Base-by-base conservation (phyloP, 2,888 invertebrate species). In the Belgica antarctica region DNA sequence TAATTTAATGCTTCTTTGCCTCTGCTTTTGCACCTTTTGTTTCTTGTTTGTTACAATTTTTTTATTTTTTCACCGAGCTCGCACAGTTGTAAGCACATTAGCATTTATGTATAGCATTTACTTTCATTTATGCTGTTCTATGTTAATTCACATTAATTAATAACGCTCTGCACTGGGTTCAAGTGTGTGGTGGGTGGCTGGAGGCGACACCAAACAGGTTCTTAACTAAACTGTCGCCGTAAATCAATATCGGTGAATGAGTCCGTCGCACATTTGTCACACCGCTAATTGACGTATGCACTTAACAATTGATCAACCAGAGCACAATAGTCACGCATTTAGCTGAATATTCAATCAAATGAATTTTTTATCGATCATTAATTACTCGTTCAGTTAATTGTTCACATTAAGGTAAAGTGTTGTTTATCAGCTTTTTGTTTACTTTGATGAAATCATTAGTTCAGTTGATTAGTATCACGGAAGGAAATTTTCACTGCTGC, bases 71-170 rank as follows among this genome's bases (percentile, higher is more conserved):
- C 52, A 41, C 22, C 52, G 57, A 47, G 68, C 68, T 68, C 68
- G 34, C 68, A 68, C 57, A 68, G n/a, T 68, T 57, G 57, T 68
- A 68, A 68, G 24, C 68, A 68, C 57, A 68, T 68, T 68, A 68
- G 68, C 68, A 68, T 68, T 68, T 68, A 68, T 68, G 68, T 41
- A 24, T 17, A 47, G 66, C 66, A 52, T 25, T 68, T 47, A 47
- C 22, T 68, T 31, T 8, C 28, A 47, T 52, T 57, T 68, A 63
- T 63, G 17, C 52, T 47, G 2, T n/a, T 52, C 27, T 52, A 57
- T 52, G 52, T 28, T 57, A 31, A 68, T 68, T 68, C 65, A 66
- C 46, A 41, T 57, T 65, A 65, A 65, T 65, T 47, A 65, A 46
- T 47, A 47, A 8, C 65, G 46, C 65, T 65, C 46, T 22, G 41